phyloP scores from a whole-genome alignment of 2,113 vertebrate genomes.

The Arenaria interpres region DNA sequence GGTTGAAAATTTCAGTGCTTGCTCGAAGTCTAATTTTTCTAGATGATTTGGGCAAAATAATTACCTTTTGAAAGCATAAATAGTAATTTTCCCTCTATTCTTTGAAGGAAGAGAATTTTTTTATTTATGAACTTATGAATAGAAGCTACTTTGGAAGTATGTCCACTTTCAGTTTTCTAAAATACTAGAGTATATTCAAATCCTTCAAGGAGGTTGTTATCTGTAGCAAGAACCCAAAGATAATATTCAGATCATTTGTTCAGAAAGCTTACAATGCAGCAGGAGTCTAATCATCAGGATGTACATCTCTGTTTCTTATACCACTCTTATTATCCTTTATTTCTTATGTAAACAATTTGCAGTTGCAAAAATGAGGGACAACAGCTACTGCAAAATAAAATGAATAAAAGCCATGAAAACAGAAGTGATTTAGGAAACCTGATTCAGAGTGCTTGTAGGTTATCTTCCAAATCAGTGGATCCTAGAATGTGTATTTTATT shows the following conservation, averaged over 20 bases:
- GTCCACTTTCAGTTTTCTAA: background rate
- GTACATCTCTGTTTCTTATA: background rate
- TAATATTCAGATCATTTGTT: background rate
- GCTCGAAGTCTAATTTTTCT: background rate
- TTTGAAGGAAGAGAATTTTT: background rate
- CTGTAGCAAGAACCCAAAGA: background rate
- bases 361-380: background rate
- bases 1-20: background rate
- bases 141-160: background rate
- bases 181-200: background rate
- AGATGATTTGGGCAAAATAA: background rate
- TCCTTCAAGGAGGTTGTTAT: background rate
- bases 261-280: background rate
- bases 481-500: background rate
- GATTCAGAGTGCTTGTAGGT: background rate
- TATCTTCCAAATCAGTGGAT: background rate
- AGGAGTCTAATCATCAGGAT: background rate
- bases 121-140: background rate
- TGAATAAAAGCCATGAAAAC: background rate
- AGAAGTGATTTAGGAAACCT: background rate
- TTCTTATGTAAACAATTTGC: background rate
- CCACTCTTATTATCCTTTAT: background rate
- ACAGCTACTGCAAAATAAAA: background rate
- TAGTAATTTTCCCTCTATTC: background rate
- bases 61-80: background rate